Base-by-base conservation (phyloP, 1,140 invertebrate genomes). In the Heliconius nattereri region DNA sequence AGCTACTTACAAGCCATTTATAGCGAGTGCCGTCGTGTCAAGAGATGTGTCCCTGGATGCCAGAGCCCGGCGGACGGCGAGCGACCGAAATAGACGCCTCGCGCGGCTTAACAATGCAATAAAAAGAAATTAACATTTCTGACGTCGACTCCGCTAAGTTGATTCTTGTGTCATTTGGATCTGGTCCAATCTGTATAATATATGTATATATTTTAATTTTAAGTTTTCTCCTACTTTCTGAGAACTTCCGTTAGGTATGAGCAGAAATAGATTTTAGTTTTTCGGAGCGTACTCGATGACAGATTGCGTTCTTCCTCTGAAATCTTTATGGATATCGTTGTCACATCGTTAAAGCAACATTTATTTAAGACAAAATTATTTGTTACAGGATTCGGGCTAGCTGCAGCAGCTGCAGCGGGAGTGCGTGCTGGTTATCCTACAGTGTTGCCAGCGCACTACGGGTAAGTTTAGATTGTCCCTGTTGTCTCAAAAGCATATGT, bases 361-460 rank as follows among this genome's bases (percentile, higher is more conserved):
- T 84, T 81, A 87, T 86, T 86, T 75, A 73, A 78, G 54, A 71
- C 76, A 66, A 66, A 66, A 35, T 79, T 84, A 75, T 89, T 91
- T 89, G 88, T 91, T 91, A 35, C 91, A 93, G 92, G 92, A 37
- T 94, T 94, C 73, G 91, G 91, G 0, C 71, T 94, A 75, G 91
- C 92, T 7, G 92, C 92, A 16, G 92, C 91, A 11, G 91, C 92
- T 74, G 93, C 95, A 8, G 92, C 93, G 77, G 96, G 96, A 45
- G 96, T 97, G 81, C 95, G 96, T 77, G 94, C 96, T 79, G 96
- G 96, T 75, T 97, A 97, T 87, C 96, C 95, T 32, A 95, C 97
- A 52, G 95, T 97, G 54, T 90, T 97, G 84, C 96, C 96, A 29
- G 95, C 96, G 78, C 96, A 97, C 87, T 97, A 97, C 89, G 96